phyloP scores from a whole-genome alignment of 2,113 vertebrate species.

The Aspidoscelis tigris region DNA sequence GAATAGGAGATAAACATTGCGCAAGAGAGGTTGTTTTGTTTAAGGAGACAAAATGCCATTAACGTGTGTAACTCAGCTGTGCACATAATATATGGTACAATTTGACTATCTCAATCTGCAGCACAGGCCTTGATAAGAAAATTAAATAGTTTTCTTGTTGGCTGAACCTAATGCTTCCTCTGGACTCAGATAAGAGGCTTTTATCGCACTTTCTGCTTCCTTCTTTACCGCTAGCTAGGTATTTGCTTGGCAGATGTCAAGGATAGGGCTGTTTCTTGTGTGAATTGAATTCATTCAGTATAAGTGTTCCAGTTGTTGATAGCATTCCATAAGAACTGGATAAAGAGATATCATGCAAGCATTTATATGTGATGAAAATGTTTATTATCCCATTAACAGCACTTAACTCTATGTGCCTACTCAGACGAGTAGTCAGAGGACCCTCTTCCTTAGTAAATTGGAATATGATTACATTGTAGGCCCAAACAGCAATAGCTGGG shows the following conservation, averaged over 20 bases:
- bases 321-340: constrained; percentile 10
- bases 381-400: not conserved
- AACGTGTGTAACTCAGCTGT: constrained; percentile 43
- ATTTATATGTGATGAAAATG: constrained; percentile 3
- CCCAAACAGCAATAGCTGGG: not conserved
- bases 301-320: constrained; percentile 27
- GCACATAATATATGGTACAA: constrained; percentile 23
- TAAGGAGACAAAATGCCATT: constrained; percentile 52
- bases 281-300: not conserved
- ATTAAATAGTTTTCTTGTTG: constrained; percentile 47
- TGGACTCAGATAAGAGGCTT: constrained; percentile 32
- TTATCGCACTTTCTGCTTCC: not conserved
- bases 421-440: not conserved
- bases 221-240: not conserved
- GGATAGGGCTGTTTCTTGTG: constrained; percentile 4
- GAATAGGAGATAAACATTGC: constrained; percentile 45
- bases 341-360: not conserved
- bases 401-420: not conserved
- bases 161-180: constrained; percentile 26
- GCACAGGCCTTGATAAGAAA: constrained; percentile 44
- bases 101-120: constrained; percentile 56
- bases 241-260: constrained; percentile 32
- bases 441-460: not conserved
- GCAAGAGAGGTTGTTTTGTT: not conserved
- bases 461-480: not conserved